Evolutionary conservation across 2,113 vertebrate species (phyloP).

Genomic region (Leucosticte australis): DNA sequence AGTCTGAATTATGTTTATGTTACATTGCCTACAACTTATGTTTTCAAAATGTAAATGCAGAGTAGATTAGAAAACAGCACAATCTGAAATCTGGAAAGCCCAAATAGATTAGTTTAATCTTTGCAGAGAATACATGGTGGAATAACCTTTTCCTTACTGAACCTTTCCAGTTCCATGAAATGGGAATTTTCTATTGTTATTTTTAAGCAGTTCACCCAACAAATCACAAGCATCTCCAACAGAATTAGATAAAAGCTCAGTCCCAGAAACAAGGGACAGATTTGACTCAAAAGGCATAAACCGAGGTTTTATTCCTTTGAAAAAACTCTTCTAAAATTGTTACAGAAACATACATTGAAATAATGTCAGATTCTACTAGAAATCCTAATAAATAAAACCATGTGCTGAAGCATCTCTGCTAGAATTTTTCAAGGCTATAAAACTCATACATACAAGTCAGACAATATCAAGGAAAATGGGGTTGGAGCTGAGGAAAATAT

Average conservation of each 20-base stretch:
- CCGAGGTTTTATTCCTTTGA: background rate
- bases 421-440: background rate
- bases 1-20: background rate
- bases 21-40: background rate
- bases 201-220: conserved; percentile 16
- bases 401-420: background rate
- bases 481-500: background rate
- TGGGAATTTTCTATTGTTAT: background rate
- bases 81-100: background rate
- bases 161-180: background rate
- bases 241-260: conserved; percentile 9
- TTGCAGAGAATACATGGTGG: background rate
- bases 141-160: background rate
- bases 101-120: background rate
- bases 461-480: background rate
- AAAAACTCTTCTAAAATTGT: background rate
- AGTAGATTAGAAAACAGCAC: background rate
- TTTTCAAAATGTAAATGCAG: background rate
- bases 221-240: background rate
- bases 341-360: conserved; percentile 7
- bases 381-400: conserved; percentile 17
- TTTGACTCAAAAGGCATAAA: background rate
- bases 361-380: background rate
- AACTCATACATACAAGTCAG: background rate
- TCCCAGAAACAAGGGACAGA: background rate